Evolutionary conservation across 2,113 vertebrate genomes (phyloP).

Genomic region (Neotragus pygmaeus): DNA sequence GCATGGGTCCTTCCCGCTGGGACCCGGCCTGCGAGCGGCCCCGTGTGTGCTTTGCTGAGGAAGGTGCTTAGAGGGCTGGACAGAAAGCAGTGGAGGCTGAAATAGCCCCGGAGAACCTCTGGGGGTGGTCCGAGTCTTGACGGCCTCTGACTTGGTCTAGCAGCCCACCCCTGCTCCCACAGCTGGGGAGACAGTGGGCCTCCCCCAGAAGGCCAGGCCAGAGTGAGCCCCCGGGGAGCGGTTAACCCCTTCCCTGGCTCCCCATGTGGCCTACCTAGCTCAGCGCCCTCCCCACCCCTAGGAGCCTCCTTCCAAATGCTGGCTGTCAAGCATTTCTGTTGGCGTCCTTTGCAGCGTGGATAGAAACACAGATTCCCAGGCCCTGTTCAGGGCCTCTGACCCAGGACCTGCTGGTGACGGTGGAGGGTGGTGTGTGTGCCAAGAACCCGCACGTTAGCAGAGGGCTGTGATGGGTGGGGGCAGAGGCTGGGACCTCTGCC

Average conservation of each 20-base stretch:
- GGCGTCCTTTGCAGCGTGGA: accelerated
- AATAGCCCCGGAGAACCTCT: background rate
- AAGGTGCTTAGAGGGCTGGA: too few relatives aligned
- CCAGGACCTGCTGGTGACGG: too few relatives aligned
- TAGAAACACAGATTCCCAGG: background rate
- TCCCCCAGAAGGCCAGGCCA: background rate
- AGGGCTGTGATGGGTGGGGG: background rate
- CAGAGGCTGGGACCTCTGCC: background rate
- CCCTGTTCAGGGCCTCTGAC: accelerated
- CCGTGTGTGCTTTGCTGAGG: background rate
- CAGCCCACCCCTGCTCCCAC: background rate
- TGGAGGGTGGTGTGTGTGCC: background rate
- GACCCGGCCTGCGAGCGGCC: accelerated
- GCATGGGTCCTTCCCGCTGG: accelerated
- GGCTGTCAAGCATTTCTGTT: accelerated
- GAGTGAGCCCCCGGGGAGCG: accelerated
- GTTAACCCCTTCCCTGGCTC: background rate
- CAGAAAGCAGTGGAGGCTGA: too few relatives aligned
- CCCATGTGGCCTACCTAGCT: background rate
- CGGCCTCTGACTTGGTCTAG: background rate
- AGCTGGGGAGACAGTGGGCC: background rate
- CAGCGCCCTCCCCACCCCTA: accelerated
- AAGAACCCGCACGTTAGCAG: background rate
- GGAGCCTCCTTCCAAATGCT: background rate
- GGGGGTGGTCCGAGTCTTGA: background rate